phyloP scores from a whole-genome alignment of 1,140 invertebrate genomes.

The Macrotrachela quadricornifera region DNA sequence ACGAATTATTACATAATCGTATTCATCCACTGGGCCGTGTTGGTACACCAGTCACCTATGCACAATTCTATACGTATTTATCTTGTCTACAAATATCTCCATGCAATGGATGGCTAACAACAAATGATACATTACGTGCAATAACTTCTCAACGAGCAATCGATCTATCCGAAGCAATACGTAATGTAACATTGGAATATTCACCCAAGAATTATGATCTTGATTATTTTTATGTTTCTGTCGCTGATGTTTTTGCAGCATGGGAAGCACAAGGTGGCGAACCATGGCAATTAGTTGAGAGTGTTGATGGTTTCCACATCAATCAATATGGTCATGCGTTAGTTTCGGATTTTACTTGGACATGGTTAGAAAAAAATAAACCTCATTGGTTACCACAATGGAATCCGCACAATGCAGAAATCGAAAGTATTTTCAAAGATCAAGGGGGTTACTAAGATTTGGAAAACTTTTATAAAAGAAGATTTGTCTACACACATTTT shows the following conservation, averaged over 20 bases:
- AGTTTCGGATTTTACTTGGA: constrained; percentile 25
- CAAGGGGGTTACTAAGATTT: constrained; percentile 17
- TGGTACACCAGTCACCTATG: constrained; percentile 29
- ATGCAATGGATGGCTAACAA: constrained; percentile 26
- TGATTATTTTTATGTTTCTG: constrained; percentile 27
- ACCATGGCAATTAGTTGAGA: constrained; percentile 30
- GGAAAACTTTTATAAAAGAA: too few species aligned
- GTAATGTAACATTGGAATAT: constrained; percentile 19
- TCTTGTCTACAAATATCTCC: constrained; percentile 30
- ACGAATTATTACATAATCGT: constrained; percentile 24
- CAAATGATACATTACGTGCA: background rate
- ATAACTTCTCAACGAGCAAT: constrained; percentile 17
- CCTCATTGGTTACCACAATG: constrained; percentile 19
- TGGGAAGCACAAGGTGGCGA: constrained; percentile 25
- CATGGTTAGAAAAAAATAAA: constrained; percentile 16
- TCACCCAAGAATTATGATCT: constrained; percentile 27
- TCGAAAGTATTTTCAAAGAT: constrained; percentile 17
- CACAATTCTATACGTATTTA: constrained; percentile 32
- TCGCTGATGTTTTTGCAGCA: constrained; percentile 23
- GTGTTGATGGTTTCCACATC: constrained; percentile 35
- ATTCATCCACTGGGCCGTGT: constrained; percentile 32
- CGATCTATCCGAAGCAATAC: constrained; percentile 23
- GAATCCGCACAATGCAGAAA: constrained; percentile 20
- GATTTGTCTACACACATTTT: too few species aligned
- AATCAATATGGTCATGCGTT: constrained; percentile 18